phyloP scores from a whole-genome alignment of 2,113 vertebrate genomes.

The Agapornis roseicollis region DNA sequence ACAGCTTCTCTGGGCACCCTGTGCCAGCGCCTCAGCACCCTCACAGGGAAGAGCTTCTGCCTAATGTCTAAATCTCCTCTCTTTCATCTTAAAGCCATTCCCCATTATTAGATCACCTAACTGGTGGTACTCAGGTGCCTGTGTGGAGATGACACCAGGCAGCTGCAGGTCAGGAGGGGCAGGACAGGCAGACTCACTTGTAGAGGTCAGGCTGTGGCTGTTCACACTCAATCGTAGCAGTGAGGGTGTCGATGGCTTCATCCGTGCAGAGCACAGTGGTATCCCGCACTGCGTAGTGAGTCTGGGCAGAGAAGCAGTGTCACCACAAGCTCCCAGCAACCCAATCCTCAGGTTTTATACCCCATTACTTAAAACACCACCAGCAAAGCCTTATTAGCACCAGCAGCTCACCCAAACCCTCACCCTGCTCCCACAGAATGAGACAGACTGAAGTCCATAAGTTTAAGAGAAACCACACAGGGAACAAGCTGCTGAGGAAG shows the following conservation, averaged over 20 bases:
- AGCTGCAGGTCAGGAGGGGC: neutral
- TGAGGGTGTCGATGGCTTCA: constrained; percentile 83
- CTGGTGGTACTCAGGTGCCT: rapidly evolving
- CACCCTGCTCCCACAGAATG: rapidly evolving
- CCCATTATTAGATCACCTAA: rapidly evolving
- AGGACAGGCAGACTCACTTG: constrained; percentile 81
- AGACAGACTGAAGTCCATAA: neutral
- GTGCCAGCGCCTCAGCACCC: neutral
- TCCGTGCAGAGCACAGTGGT: constrained; percentile 73
- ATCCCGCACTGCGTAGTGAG: constrained; percentile 90
- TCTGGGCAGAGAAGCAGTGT: constrained; percentile 68
- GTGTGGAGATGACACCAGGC: neutral
- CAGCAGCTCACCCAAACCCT: neutral
- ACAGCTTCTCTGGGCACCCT: neutral
- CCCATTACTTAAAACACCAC: neutral
- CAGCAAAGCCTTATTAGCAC: neutral
- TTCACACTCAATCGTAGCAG: constrained; percentile 92
- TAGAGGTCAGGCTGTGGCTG: constrained; percentile 98
- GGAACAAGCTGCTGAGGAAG: neutral
- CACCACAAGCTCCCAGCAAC: rapidly evolving
- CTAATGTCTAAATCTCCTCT: neutral
- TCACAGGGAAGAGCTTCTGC: neutral
- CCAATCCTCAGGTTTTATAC: rapidly evolving
- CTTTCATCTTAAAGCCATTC: neutral
- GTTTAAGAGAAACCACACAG: rapidly evolving